Base-by-base conservation (phyloP, 2,797 vertebrate species). In the Aeoliscus strigatus region DNA sequence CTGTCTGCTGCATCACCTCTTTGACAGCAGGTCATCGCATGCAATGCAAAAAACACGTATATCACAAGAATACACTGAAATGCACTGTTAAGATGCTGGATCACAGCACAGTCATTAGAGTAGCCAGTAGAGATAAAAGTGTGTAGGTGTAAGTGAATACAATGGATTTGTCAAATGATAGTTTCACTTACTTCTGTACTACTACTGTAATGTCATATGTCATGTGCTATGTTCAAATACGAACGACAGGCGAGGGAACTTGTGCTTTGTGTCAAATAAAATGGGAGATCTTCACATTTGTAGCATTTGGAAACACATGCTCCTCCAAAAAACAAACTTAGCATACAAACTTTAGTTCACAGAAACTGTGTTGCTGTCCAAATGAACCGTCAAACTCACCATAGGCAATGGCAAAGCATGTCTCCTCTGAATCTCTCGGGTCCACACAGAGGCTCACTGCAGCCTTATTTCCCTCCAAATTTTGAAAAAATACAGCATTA, bases 321-420 rank as follows among this genome's bases (percentile, higher is more conserved):
- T 35, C 33, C 43, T 36, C 15, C 9, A 21, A 21, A 63, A 52
- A 14, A 47, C 60, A 25, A 11, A n/a, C n/a, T n/a, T n/a, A n/a
- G n/a, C 53, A 29, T 39, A 34, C 33, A 44, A 14, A 14, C 47
- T 60, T 48, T 2, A 52, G 39, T 12, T 27, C 28, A 31, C 11
- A 39, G 37, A 25, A 6, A 9, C 2, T 7, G 9, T 25, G 24
- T n/a, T n/a, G n/a, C n/a, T n/a, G n/a, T n/a, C n/a, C n/a, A 45
- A 35, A 38, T 27, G 56, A 58, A 66, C 33, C 61, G 64, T 81
- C 66, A 73, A 63, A 85, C 82, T 85, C 69, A 83, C 82, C 74
- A 59, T 47, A 4, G 58, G 43, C 49, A 52, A 53, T 74, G 57
- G 66, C 26, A 60, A 57, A 32, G 60, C 47, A 18, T 1, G 40